Percentiles rank a stretch among this genome's conserved stretches.
Evolutionary conservation across 2,888 invertebrate species (phyloP).

Genomic region (Prostheceraeus crozeri): DNA sequence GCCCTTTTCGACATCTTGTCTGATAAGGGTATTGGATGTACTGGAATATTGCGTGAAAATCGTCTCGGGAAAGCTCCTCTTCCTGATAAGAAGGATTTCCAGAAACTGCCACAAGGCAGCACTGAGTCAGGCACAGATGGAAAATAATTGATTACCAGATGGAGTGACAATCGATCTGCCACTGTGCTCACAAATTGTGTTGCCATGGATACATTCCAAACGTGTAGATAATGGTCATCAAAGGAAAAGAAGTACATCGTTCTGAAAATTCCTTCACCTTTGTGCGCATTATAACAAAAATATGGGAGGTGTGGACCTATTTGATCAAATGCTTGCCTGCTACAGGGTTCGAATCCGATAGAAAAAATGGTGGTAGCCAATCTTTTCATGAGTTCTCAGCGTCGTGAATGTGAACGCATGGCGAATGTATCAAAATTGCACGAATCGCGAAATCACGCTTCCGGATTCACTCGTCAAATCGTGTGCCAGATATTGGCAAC

Average conservation of each 20-base stretch:
- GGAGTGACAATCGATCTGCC: slow-evolving; percentile 35
- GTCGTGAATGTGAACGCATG: too few species aligned
- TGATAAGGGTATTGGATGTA: slow-evolving; percentile 23
- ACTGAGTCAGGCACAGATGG: too few species aligned
- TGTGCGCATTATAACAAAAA: slow-evolving; percentile 34
- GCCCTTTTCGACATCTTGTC: slow-evolving; percentile 33
- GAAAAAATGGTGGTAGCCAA: too few species aligned
- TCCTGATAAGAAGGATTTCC: slow-evolving; percentile 1
- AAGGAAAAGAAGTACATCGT: slow-evolving; percentile 16
- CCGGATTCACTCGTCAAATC: too few species aligned
- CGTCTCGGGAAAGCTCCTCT: slow-evolving; percentile 29
- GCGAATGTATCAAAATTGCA: too few species aligned
- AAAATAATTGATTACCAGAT: slow-evolving; percentile 20
- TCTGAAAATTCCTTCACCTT: slow-evolving; percentile 19
- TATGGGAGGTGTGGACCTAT: slow-evolving; percentile 37
- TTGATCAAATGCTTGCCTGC: too few species aligned
- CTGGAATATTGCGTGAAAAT: slow-evolving; percentile 37
- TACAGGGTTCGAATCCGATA: too few species aligned
- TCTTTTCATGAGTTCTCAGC: too few species aligned
- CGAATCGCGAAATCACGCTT: too few species aligned
- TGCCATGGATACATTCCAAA: slow-evolving; percentile 19
- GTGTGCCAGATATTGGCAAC: too few species aligned
- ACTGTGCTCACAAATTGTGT: slow-evolving; percentile 26
- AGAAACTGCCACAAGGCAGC: neutral
- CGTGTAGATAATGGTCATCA: slow-evolving; percentile 4